A percentile compares a stretch with the other conserved stretches of the same genome.
These are phyloP conservation scores for Philhelius pedissequus DNA, from an alignment of 2,888 invertebrate species.

Conservation along the genomic window DNA sequence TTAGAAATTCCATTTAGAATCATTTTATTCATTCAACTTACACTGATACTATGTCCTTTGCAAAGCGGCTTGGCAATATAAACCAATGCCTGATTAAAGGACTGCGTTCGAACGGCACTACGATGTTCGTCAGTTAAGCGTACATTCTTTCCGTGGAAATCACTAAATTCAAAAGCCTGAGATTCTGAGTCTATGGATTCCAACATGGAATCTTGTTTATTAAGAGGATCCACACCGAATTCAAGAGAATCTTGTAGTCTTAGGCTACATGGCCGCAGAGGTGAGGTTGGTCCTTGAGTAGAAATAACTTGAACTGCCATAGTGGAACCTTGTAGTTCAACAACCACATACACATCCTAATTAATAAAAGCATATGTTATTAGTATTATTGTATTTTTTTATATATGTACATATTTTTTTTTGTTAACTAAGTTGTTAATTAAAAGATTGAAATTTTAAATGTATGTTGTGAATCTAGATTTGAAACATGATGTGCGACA, in stretches of 20 bases:
- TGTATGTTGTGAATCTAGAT: not conserved
- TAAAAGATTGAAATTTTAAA: not conserved
- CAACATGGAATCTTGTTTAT: constrained; percentile 79
- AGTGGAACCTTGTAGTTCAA: constrained; percentile 90
- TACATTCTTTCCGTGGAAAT: constrained; percentile 91
- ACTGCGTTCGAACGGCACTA: constrained; percentile 86
- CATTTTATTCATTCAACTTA: constrained; percentile 74
- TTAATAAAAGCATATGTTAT: constrained; percentile 72
- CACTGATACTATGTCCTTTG: constrained; percentile 85
- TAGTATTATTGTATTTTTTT: not conserved
- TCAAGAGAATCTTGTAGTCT: constrained; percentile 83
- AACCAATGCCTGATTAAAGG: constrained; percentile 91
- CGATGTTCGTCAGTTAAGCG: constrained; percentile 83
- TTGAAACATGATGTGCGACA: constrained; percentile 13
- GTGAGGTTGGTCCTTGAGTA: constrained; percentile 81
- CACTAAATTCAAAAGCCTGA: constrained; percentile 86
- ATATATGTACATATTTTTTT: not conserved
- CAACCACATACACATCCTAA: constrained; percentile 89
- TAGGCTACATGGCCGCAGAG: constrained; percentile 79
- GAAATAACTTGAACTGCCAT: constrained; percentile 87
- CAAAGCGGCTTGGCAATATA: constrained; percentile 84
- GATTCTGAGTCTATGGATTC: constrained; percentile 79
- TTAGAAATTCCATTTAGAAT: no score
- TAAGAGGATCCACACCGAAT: constrained; percentile 81
- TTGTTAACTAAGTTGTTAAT: not conserved